These are phyloP conservation scores for Acropternis orthonyx DNA, from an alignment of 2,797 vertebrate genomes.

Conservation along the genomic window DNA sequence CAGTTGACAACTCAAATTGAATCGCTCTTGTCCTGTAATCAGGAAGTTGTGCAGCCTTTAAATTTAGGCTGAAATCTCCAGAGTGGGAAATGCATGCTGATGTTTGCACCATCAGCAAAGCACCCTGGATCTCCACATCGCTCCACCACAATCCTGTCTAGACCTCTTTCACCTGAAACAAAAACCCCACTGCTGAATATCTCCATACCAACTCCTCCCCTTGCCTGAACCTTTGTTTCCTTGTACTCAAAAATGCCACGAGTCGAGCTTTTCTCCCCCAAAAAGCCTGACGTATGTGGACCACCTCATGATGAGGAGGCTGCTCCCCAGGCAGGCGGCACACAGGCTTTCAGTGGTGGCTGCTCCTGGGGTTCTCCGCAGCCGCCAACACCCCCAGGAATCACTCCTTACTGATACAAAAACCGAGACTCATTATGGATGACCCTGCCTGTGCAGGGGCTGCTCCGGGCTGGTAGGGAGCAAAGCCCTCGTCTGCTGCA, in stretches of 20 bases:
- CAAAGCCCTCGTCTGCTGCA: accelerated
- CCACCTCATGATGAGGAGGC: neutral
- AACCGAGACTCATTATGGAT: neutral
- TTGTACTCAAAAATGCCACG: accelerated
- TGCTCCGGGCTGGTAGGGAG: neutral
- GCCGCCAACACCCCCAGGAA: accelerated
- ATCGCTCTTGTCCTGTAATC: neutral
- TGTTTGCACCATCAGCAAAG: neutral
- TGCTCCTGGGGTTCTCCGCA: neutral
- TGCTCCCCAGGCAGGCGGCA: accelerated
- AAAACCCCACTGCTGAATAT: neutral
- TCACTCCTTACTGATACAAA: neutral
- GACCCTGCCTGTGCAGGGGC: accelerated
- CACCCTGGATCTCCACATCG: accelerated
- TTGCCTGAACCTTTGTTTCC: neutral
- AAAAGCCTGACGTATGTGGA: neutral
- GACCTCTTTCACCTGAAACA: neutral
- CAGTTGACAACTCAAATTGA: neutral
- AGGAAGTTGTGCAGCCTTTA: neutral
- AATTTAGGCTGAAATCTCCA: neutral
- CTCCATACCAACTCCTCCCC: neutral
- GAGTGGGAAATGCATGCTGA: neutral
- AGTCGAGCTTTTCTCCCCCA: accelerated
- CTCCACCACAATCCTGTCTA: neutral
- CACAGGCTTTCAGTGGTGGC: accelerated